A percentile compares a stretch with the other conserved stretches of the same genome.
phyloP scores from a whole-genome alignment of 2,113 vertebrate genomes.

The Pseudorectes ferrugineus region DNA sequence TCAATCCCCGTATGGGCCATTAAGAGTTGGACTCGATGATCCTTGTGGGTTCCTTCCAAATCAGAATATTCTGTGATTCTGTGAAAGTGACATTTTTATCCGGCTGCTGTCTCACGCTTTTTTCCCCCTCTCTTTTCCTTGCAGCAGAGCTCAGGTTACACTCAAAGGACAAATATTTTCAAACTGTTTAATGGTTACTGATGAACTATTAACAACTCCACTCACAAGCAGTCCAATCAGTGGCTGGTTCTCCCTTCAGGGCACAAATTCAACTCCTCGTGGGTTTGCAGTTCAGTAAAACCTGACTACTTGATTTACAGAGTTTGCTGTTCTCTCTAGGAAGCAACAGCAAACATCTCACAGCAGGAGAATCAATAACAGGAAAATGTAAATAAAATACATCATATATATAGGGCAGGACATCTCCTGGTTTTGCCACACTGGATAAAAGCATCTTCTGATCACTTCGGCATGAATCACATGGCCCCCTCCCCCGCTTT shows the following conservation, averaged over 20 bases:
- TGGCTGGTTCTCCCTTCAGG: background rate
- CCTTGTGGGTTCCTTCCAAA: background rate
- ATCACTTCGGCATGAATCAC: background rate
- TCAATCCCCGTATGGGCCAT: accelerated
- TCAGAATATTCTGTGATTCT: background rate
- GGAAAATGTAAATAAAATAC: background rate
- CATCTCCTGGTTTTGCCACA: background rate
- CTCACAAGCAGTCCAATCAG: background rate
- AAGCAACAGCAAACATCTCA: background rate
- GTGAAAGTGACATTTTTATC: background rate
- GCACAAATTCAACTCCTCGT: background rate
- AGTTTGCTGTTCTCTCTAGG: background rate
- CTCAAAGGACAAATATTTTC: conserved; percentile 29
- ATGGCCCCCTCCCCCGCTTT: background rate
- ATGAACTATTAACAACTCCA: background rate
- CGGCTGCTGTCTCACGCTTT: background rate
- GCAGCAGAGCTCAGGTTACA: background rate
- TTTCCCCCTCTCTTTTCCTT: background rate
- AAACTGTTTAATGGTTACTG: background rate
- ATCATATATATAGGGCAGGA: background rate
- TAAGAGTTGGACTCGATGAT: background rate
- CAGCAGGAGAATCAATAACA: background rate
- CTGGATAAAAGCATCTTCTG: background rate
- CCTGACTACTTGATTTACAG: background rate
- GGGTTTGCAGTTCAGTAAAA: background rate